Conservation (phyloP, 2,888 invertebrate genomes). For the Fragum fragum region DNA sequence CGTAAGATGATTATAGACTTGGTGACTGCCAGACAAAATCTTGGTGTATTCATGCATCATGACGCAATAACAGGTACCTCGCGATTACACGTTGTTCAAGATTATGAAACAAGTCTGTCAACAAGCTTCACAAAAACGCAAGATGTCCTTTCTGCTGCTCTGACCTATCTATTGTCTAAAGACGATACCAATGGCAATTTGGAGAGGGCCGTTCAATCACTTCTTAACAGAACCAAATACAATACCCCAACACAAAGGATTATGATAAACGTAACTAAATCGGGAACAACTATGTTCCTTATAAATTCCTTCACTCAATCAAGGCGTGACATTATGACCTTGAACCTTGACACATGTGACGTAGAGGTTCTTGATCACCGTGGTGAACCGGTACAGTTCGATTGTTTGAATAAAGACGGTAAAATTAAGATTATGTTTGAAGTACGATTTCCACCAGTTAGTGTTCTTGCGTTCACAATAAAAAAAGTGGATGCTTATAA, state of each 20-base stretch:
- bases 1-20: conserved; percentile 48
- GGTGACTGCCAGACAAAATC: conserved; percentile 91
- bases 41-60: conserved; percentile 98
- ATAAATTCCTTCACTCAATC: conserved; percentile 56
- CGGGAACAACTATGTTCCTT: conserved; percentile 49
- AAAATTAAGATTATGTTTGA: conserved; percentile 40
- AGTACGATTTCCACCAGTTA: conserved; percentile 53
- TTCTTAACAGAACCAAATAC: conserved; percentile 25
- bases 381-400: conserved; percentile 42
- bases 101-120: conserved; percentile 89
- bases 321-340: conserved; percentile 44
- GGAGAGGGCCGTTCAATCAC: background rate
- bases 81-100: conserved; percentile 96
- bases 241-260: conserved; percentile 46
- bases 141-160: conserved; percentile 37
- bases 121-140: conserved; percentile 49
- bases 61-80: conserved; percentile 99
- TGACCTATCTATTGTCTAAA: conserved; percentile 34
- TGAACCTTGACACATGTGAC: conserved; percentile 39
- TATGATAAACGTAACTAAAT: conserved; percentile 17
- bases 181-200: background rate
- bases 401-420: conserved; percentile 5
- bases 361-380: conserved; percentile 39
- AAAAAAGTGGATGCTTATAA: background rate
- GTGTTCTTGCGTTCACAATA: conserved; percentile 51